Percentiles rank a stretch among this genome's conserved stretches.
Evolutionary conservation across 35 echinoderm and acorn worm species (phyloP).

Genomic region (Ophiothrix spiculata): DNA sequence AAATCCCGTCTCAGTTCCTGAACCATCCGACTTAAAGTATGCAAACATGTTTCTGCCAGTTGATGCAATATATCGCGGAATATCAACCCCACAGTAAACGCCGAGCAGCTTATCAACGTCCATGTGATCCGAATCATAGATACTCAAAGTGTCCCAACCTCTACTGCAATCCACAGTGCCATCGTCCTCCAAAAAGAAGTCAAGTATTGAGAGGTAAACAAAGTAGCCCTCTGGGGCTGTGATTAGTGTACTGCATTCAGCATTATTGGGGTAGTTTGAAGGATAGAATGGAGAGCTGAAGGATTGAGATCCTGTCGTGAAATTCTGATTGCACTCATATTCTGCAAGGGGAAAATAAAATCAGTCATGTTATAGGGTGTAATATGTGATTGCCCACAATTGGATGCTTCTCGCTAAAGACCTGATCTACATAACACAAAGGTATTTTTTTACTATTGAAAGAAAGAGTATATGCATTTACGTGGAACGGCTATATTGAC

Average conservation of each 20-base stretch:
- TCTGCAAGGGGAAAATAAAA: background rate
- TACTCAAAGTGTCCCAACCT: background rate
- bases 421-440: no score
- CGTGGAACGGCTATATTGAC: no score
- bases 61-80: background rate
- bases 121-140: background rate
- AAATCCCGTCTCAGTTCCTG: background rate
- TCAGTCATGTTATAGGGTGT: no score
- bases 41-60: background rate
- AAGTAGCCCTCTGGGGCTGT: background rate
- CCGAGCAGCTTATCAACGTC: background rate
- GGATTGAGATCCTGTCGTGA: background rate
- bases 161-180: background rate
- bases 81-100: background rate
- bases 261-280: background rate
- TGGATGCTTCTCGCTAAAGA: no score
- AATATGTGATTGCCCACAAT: no score
- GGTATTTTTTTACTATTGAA: no score
- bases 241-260: background rate
- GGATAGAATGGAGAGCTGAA: background rate
- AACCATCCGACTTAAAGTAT: background rate
- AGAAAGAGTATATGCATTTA: no score
- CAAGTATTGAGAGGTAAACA: background rate
- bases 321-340: background rate
- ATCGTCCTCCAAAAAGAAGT: background rate